phyloP scores from a whole-genome alignment of 92 coral and sea anemone genomes.

The Muricea muricata region DNA sequence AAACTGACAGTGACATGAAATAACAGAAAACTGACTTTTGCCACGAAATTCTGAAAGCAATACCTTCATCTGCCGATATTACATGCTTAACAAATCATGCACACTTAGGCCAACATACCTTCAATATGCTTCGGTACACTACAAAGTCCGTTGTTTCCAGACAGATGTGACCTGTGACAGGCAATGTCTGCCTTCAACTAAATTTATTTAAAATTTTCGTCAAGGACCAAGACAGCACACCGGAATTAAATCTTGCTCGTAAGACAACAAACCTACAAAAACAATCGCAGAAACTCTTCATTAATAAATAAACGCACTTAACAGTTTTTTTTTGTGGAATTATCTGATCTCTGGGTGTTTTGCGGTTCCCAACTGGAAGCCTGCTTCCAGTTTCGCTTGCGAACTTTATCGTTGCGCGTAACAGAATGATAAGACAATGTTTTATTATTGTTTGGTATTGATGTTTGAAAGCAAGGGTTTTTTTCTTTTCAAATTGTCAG shows the following conservation, averaged over 20 bases:
- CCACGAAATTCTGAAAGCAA: too few species aligned
- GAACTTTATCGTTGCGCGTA: neutral
- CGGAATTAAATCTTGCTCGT: neutral
- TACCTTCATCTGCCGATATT: too few species aligned
- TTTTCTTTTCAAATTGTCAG: too few species aligned
- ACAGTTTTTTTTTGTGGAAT: constrained; percentile 2
- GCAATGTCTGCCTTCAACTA: neutral
- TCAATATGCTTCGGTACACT: neutral
- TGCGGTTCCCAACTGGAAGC: neutral
- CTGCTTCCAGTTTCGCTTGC: neutral
- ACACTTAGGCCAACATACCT: neutral
- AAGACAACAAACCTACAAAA: neutral
- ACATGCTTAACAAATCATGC: too few species aligned
- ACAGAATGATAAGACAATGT: neutral
- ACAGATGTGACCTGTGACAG: neutral
- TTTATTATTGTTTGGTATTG: too few species aligned
- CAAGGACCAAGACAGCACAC: neutral
- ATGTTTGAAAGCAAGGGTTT: too few species aligned
- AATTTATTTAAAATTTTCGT: neutral
- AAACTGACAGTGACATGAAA: too few species aligned
- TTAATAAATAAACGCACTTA: neutral
- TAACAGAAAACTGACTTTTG: too few species aligned
- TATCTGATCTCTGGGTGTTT: neutral
- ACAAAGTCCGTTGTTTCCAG: neutral
- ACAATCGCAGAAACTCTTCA: neutral